Percentiles rank a stretch among this genome's conserved stretches.
These are phyloP conservation scores for Platysteira castanea DNA, from an alignment of 2,113 vertebrate genomes.

Conservation along the genomic window DNA sequence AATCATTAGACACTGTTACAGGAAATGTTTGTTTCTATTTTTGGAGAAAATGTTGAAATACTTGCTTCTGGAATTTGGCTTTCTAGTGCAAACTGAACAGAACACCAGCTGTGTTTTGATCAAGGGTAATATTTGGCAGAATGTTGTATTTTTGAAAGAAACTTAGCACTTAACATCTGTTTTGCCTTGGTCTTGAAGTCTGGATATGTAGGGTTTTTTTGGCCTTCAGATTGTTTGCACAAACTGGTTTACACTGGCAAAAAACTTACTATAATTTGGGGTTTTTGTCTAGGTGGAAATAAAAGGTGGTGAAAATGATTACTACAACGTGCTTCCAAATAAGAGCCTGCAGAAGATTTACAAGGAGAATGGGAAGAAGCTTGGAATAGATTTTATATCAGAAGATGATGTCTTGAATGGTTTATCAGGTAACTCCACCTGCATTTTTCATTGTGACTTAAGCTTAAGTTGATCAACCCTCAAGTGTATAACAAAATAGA, in stretches of 20 bases:
- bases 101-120: not conserved
- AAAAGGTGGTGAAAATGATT: constrained; percentile 67
- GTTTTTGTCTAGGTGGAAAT: constrained; percentile 78
- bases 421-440: constrained; percentile 74
- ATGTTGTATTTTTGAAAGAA: not conserved
- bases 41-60: not conserved
- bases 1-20: not conserved
- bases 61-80: not conserved
- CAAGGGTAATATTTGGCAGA: not conserved
- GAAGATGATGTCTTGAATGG: constrained; percentile 64
- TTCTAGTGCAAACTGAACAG: not conserved
- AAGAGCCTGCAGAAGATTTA: constrained; percentile 77
- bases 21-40: not conserved
- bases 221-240: not conserved
- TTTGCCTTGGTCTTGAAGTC: not conserved
- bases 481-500: not conserved
- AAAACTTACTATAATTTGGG: not conserved
- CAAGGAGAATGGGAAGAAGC: constrained; percentile 78
- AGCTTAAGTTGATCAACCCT: not conserved
- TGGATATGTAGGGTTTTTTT: not conserved
- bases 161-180: rapidly evolving
- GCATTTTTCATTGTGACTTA: not conserved
- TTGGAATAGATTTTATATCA: constrained; percentile 82
- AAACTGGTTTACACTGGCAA: not conserved
- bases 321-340: constrained; percentile 85